These are phyloP conservation scores for Euplagia quadripunctaria DNA, from an alignment of 2,888 invertebrate species.

Conservation along the genomic window DNA sequence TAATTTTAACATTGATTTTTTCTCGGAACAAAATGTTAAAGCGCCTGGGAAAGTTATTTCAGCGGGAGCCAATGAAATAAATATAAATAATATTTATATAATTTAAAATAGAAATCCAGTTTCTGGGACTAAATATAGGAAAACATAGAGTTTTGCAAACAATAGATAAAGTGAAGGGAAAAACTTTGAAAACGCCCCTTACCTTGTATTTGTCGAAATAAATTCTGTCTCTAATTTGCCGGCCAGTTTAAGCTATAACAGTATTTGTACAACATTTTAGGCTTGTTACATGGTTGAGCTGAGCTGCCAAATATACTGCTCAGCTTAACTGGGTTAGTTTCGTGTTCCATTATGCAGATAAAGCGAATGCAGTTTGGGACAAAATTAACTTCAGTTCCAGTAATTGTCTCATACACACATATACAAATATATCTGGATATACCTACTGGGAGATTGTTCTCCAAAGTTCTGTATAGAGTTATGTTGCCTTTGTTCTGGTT, in stretches of 20 bases:
- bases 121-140: too few relatives aligned
- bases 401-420: constrained; percentile 39
- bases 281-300: constrained; percentile 20
- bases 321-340: constrained; percentile 56
- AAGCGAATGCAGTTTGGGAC: constrained; percentile 59
- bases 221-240: constrained; percentile 13
- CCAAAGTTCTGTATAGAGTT: constrained; percentile 38
- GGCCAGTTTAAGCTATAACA: not conserved
- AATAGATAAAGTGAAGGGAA: not conserved
- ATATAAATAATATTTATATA: too few relatives aligned
- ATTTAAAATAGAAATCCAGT: too few relatives aligned
- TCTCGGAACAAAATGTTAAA: too few relatives aligned
- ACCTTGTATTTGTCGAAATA: constrained; percentile 6
- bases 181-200: not conserved
- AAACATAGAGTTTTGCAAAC: not conserved
- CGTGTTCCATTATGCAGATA: constrained; percentile 61
- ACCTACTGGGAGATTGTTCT: constrained; percentile 38
- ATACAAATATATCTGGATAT: constrained; percentile 19
- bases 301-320: constrained; percentile 35
- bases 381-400: constrained; percentile 65
- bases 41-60: too few relatives aligned
- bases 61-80: too few relatives aligned
- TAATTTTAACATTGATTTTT: too few relatives aligned
- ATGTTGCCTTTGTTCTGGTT: constrained; percentile 49
- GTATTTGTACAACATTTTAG: constrained; percentile 28